Conservation (phyloP, 2,888 invertebrate genomes). For the Pelosia muscerda region DNA sequence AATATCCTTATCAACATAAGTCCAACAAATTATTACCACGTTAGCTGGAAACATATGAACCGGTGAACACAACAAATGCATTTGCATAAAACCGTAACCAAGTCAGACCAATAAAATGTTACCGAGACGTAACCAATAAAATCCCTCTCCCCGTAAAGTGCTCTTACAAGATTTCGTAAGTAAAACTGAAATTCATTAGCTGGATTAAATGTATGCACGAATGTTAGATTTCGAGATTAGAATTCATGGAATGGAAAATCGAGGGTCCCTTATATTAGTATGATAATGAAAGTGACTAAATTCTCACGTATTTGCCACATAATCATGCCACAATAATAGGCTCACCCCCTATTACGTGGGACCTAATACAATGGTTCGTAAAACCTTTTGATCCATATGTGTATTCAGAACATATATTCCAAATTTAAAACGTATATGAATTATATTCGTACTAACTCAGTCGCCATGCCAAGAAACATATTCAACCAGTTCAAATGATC, state of each 20-base stretch:
- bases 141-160: conserved; percentile 34
- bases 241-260: conserved; percentile 6
- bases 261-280: background rate
- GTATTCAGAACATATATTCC: background rate
- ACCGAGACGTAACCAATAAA: conserved; percentile 35
- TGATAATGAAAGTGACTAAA: background rate
- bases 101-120: conserved; percentile 26
- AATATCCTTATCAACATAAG: conserved; percentile 17
- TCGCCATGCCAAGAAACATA: conserved; percentile 16
- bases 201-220: conserved; percentile 53
- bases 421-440: no score
- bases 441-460: background rate
- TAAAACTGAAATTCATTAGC: conserved; percentile 33
- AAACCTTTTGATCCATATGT: no score
- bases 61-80: conserved; percentile 35
- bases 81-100: conserved; percentile 21
- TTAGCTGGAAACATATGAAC: conserved; percentile 9
- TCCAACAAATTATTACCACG: conserved; percentile 26
- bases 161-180: conserved; percentile 40
- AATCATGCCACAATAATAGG: no score
- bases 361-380: no score
- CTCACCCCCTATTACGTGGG: no score
- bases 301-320: no score
- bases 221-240: conserved; percentile 49
- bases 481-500: conserved; percentile 34